These are phyloP conservation scores for Philypnodon macrostomus DNA, from an alignment of 2,797 vertebrate genomes.

Conservation along the genomic window DNA sequence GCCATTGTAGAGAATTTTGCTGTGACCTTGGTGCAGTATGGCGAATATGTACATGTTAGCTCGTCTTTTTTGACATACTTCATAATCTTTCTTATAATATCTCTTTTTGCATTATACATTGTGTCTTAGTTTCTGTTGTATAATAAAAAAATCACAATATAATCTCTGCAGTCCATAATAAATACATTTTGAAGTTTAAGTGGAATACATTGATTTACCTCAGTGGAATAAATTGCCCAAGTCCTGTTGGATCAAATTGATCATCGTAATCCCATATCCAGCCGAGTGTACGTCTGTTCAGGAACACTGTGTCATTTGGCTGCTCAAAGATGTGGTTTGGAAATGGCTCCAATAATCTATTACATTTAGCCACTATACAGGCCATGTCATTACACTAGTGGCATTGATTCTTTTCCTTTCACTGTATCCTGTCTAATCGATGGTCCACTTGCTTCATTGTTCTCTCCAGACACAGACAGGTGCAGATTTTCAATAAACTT, in stretches of 20 bases:
- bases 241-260: constrained; percentile 4
- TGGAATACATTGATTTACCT: constrained; percentile 2
- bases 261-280: constrained; percentile 2
- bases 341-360: constrained; percentile 18
- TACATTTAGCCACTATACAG: constrained; percentile 9
- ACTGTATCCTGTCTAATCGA: constrained; percentile 30
- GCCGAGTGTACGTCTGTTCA: neutral
- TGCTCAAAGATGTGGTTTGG: constrained; percentile 8
- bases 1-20: no score
- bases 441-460: constrained; percentile 25
- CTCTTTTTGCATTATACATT: no score
- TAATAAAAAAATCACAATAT: neutral
- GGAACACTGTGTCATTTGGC: constrained; percentile 1
- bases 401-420: constrained; percentile 24
- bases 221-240: constrained; percentile 5
- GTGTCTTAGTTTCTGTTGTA: neutral
- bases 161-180: neutral
- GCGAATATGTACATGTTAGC: no score
- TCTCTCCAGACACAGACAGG: constrained; percentile 33
- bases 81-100: no score
- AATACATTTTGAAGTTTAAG: neutral
- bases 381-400: constrained; percentile 31
- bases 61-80: no score
- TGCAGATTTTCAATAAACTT: constrained; percentile 34
- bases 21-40: no score